A percentile compares a stretch with the other conserved stretches of the same genome.
phyloP scores from a whole-genome alignment of 2,797 vertebrate species.

The Smutsia gigantea region DNA sequence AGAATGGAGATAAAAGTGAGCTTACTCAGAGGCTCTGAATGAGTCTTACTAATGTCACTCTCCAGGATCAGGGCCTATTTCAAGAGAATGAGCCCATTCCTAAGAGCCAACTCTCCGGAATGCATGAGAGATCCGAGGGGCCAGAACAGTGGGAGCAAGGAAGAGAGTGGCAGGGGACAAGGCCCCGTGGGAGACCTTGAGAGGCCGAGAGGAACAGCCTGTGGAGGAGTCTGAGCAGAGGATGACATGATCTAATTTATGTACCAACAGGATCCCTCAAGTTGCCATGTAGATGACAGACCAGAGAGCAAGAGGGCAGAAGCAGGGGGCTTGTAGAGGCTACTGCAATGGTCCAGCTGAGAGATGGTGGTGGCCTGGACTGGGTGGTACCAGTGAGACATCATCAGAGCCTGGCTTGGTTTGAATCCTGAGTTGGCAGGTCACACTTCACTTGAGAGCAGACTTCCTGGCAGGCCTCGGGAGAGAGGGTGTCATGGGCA shows the following conservation, averaged over 20 bases:
- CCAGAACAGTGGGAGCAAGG: background rate
- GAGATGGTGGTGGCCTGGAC: background rate
- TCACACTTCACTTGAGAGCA: background rate
- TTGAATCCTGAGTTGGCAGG: background rate
- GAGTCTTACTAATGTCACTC: background rate
- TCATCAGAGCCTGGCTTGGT: fast-evolving
- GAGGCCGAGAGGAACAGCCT: background rate
- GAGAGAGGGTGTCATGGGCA: background rate
- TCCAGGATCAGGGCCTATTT: background rate
- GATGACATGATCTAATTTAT: background rate
- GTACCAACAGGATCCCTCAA: background rate
- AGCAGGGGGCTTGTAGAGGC: background rate
- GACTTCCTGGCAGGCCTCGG: background rate
- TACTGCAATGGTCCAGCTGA: background rate
- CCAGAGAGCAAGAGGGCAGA: background rate
- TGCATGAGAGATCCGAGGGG: background rate
- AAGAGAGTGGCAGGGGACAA: background rate
- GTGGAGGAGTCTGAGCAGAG: background rate
- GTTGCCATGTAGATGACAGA: background rate
- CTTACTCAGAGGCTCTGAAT: background rate
- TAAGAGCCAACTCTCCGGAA: background rate
- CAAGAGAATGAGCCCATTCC: background rate
- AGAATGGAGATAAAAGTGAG: background rate
- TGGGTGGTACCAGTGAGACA: background rate
- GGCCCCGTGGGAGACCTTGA: background rate